Evolutionary conservation across 2,113 vertebrate species (phyloP), one percentile per base, ranked within the genome.

Genomic region (Podarcis muralis): DNA sequence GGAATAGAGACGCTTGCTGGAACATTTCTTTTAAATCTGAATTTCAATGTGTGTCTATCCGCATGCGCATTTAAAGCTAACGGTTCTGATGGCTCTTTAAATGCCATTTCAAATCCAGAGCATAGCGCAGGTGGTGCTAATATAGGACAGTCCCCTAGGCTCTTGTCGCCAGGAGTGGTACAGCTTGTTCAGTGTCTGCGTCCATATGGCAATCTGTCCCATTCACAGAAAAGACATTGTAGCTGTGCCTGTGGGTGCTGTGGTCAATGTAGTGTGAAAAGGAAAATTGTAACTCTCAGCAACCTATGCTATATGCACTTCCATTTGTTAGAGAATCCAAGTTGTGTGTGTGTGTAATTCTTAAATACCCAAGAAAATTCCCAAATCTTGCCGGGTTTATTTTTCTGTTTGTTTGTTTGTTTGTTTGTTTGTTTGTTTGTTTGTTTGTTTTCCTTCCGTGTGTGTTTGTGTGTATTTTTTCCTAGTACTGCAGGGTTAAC

Each of bases 91-190:
- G 95, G 96, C 93, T 95, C 94, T 95, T 95, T 95, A 87, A 88
- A 95, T 93, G 95, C 95, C 96, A 93, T 92, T 94, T 95, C 94
- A 92, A 94, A 95, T 75, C 66, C 92, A 86, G 92, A 95, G 95
- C 94, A 91, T 96, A 94, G 96, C 97, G 97, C 98, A 98, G 98
- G 98, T 99, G 98, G 97, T 95, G 97, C 94, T 97, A 96, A 98
- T 98, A 95, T 97, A 98, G 98, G 97, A 97, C 97, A 97, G 95
- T 98, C 98, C 98, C 98, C 97, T 92, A 97, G 98, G 98, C 98
- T 97, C 97, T 97, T 98, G 97, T 98, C 94, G 96, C 97, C 96
- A 96, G 96, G 97, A 98, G 96, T 97, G 96, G 96, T 98, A 97
- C 97, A 97, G 97, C 97, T 98, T 98, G 98, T 98, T 97, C 96